Evolutionary conservation across 2,113 vertebrate genomes (phyloP).

Genomic region (Corythornis vintsioides): DNA sequence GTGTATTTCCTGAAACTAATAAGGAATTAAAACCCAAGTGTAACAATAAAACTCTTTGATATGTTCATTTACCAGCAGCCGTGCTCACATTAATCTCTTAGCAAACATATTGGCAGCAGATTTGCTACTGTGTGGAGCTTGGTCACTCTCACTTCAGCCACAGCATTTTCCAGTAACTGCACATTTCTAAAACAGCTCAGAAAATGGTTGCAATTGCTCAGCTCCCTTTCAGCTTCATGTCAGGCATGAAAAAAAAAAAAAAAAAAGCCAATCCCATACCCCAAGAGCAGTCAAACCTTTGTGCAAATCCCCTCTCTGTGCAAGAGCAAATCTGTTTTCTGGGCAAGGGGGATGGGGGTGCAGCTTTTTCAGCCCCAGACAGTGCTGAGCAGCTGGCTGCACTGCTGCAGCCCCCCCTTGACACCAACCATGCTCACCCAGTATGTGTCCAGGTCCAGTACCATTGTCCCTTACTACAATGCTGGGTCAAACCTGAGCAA

Average conservation of each 20-base stretch:
- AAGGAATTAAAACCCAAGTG: conserved; percentile 50
- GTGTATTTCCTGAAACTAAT: conserved; percentile 46
- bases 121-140: background rate
- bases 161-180: background rate
- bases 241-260: background rate
- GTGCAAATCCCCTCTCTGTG: background rate
- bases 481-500: background rate
- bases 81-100: background rate
- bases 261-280: background rate
- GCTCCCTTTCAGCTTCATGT: background rate
- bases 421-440: background rate
- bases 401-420: accelerated
- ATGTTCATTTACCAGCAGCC: conserved; percentile 15
- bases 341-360: accelerated
- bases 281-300: accelerated
- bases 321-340: background rate
- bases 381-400: accelerated
- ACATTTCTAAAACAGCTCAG: background rate
- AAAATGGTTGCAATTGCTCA: background rate
- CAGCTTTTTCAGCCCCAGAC: background rate
- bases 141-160: accelerated
- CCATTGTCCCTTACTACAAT: background rate
- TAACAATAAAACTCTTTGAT: conserved; percentile 60
- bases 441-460: background rate
- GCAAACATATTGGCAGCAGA: background rate